These are phyloP conservation scores for roundworm (Caenorhabditis elegans) DNA, from an alignment of 1,140 invertebrate genomes.

Conservation along the genomic window DNA sequence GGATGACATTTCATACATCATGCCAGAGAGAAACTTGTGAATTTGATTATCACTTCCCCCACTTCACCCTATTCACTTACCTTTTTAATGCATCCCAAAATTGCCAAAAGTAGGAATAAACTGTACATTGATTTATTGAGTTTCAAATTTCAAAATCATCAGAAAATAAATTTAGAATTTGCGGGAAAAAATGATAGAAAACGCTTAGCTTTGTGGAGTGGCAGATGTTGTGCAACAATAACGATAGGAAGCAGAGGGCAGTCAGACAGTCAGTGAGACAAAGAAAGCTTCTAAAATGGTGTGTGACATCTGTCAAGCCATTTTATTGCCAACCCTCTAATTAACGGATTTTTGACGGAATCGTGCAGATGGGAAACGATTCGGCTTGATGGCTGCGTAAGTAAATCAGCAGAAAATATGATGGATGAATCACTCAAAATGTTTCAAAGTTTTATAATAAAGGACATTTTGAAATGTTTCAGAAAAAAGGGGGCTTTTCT, in stretches of 20 bases:
- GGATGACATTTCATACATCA: constrained; percentile 98
- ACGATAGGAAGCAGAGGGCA: background rate
- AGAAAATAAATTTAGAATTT: background rate
- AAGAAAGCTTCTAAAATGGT: constrained; percentile 6
- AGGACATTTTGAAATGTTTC: too few relatives aligned
- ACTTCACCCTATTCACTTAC: too few relatives aligned
- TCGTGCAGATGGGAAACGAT: background rate
- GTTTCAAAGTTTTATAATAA: too few relatives aligned
- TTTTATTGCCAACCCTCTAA: constrained; percentile 21
- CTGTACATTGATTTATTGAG: background rate
- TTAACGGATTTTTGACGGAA: background rate
- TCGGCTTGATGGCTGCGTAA: background rate
- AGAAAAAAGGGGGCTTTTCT: too few relatives aligned
- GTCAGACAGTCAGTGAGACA: constrained; percentile 12
- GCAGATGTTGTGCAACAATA: constrained; percentile 22
- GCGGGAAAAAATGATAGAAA: background rate
- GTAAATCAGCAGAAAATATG: background rate
- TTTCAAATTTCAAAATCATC: background rate
- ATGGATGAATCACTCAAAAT: background rate
- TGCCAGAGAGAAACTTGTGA: constrained; percentile 73
- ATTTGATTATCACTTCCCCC: background rate
- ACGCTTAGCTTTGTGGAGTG: background rate
- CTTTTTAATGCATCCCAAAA: background rate
- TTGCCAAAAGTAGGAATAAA: background rate
- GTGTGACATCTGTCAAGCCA: constrained; percentile 17